Percentiles rank a stretch among this genome's conserved stretches.
phyloP scores from a whole-genome alignment of 1,140 invertebrate species.

The Conus ventricosus region DNA sequence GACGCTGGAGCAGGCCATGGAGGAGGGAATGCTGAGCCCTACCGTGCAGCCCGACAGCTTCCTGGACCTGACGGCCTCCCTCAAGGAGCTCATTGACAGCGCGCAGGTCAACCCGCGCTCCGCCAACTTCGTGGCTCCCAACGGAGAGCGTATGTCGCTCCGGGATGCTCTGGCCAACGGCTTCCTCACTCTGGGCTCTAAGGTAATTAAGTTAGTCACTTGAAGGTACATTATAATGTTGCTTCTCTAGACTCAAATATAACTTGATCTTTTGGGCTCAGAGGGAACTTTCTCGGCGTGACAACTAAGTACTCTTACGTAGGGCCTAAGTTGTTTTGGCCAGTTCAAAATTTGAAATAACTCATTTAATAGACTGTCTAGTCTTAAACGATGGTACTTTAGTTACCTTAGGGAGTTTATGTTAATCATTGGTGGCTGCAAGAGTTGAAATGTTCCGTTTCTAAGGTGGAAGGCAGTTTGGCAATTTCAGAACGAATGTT shows the following conservation, averaged over 20 bases:
- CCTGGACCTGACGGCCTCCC: conserved; percentile 59
- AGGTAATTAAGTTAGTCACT: conserved; percentile 64
- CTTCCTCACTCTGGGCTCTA: conserved; percentile 78
- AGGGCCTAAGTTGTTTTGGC: no score
- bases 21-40: conserved; percentile 82
- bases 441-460: no score
- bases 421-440: no score
- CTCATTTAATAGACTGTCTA: no score
- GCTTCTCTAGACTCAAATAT: not conserved
- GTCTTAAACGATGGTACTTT: no score
- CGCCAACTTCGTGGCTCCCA: conserved; percentile 67
- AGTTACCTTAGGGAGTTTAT: no score
- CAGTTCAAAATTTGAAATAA: no score
- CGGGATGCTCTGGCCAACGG: conserved; percentile 69
- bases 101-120: conserved; percentile 66
- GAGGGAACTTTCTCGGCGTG: not conserved
- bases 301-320: not conserved
- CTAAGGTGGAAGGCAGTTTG: no score
- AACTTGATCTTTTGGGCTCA: not conserved
- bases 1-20: conserved; percentile 85
- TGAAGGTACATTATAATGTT: not conserved
- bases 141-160: conserved; percentile 65
- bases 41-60: conserved; percentile 57
- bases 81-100: conserved; percentile 66
- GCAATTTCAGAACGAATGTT: no score